Evolutionary conservation across 2,888 invertebrate species (phyloP).

Genomic region (Spicauda simplicius): DNA sequence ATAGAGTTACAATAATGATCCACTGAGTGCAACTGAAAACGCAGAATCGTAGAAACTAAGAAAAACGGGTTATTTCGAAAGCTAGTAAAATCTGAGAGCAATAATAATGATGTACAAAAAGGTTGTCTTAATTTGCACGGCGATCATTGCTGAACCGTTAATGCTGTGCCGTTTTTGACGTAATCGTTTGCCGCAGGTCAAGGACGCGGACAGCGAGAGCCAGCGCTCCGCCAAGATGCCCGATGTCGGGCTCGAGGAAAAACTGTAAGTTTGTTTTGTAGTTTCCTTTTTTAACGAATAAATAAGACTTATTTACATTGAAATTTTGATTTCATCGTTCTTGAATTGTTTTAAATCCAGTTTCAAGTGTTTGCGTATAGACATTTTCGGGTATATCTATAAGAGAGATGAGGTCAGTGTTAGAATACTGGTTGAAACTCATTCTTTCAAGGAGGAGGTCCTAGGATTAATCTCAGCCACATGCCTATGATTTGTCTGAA

Average conservation of each 20-base stretch:
- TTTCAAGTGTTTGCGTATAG: too few relatives aligned
- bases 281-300: not conserved
- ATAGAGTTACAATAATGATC: too few relatives aligned
- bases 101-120: slow-evolving; percentile 9
- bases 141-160: slow-evolving; percentile 2
- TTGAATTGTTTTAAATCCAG: too few relatives aligned
- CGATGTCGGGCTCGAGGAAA: slow-evolving; percentile 70
- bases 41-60: slow-evolving; percentile 15
- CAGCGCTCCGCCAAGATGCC: slow-evolving; percentile 61
- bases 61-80: slow-evolving; percentile 20
- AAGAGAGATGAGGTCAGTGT: too few relatives aligned
- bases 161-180: slow-evolving; percentile 22
- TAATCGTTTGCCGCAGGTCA: slow-evolving; percentile 59
- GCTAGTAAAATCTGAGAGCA: slow-evolving; percentile 6
- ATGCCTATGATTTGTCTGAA: too few relatives aligned
- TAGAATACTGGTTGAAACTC: too few relatives aligned
- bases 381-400: too few relatives aligned
- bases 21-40: not conserved
- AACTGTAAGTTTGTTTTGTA: slow-evolving; percentile 66
- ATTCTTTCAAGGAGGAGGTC: too few relatives aligned
- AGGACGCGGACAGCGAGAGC: slow-evolving; percentile 76
- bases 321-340: too few relatives aligned
- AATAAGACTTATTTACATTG: too few relatives aligned
- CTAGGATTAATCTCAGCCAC: too few relatives aligned
- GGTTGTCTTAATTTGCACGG: slow-evolving; percentile 20